phyloP scores from a whole-genome alignment of 2,888 invertebrate species.

The Homarus gammarus region DNA sequence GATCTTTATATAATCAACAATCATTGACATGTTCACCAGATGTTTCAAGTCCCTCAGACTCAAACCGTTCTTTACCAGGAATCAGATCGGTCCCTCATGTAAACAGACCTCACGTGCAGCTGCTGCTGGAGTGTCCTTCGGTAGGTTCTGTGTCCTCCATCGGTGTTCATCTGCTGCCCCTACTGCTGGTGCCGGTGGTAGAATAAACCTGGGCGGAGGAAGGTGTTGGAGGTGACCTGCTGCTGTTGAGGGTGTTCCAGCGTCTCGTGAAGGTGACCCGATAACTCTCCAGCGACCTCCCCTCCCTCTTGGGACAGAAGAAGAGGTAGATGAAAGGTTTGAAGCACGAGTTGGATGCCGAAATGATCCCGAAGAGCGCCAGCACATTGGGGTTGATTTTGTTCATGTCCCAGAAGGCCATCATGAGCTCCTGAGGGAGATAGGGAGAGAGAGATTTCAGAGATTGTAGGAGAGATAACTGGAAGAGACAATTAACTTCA shows the following conservation, averaged over 20 bases:
- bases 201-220: conserved; percentile 33
- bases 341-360: conserved; percentile 61
- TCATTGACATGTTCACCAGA: no score
- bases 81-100: no score
- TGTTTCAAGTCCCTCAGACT: no score
- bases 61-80: no score
- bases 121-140: neutral
- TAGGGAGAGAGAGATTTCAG: neutral
- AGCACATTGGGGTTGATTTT: conserved; percentile 50
- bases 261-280: conserved; percentile 56
- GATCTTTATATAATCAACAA: no score
- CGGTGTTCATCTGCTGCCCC: conserved; percentile 27
- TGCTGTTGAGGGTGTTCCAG: conserved; percentile 38
- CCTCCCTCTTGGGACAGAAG: conserved; percentile 60
- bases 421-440: conserved; percentile 43
- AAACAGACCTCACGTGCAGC: no score
- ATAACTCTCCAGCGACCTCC: conserved; percentile 53
- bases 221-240: neutral
- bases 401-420: conserved; percentile 55
- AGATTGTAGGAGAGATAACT: no score
- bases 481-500: no score
- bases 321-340: conserved; percentile 68
- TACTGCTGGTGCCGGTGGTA: conserved; percentile 23
- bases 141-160: neutral
- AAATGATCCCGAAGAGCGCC: conserved; percentile 62